These are phyloP conservation scores for Gracilinanus agilis DNA, from an alignment of 2,113 vertebrate genomes.

Conservation along the genomic window DNA sequence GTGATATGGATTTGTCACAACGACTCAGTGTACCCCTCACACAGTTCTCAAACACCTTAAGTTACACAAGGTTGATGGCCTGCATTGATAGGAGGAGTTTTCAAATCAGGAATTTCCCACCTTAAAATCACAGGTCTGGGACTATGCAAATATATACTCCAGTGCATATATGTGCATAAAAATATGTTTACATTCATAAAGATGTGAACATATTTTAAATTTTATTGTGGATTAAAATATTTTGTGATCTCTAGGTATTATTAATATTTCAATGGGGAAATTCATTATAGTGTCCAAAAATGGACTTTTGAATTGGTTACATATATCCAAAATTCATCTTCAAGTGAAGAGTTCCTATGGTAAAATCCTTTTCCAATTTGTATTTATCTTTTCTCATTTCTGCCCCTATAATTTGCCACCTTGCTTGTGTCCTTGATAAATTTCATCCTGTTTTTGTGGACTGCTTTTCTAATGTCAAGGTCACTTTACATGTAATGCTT, in stretches of 20 bases:
- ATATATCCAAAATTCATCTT: neutral
- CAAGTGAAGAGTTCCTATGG: neutral
- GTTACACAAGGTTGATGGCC: neutral
- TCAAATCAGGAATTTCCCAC: neutral
- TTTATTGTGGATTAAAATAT: conserved; percentile 7
- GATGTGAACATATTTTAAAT: neutral
- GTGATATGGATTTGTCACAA: neutral
- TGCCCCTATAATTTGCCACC: neutral
- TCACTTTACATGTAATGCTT: conserved; percentile 46
- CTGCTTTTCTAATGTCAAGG: conserved; percentile 19
- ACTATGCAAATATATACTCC: neutral
- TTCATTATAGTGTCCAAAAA: neutral
- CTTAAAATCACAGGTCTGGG: neutral
- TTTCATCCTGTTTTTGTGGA: neutral
- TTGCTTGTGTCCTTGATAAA: neutral
- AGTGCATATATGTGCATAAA: neutral
- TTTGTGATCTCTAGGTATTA: neutral
- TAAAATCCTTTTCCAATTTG: neutral
- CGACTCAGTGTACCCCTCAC: neutral
- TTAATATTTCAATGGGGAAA: neutral
- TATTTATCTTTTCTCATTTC: conserved; percentile 16
- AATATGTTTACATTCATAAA: neutral
- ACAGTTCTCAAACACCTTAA: neutral
- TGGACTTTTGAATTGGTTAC: neutral
- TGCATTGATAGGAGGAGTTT: neutral